Base-by-base conservation (phyloP, 1,140 invertebrate genomes). In the Reticulitermes speratus region DNA sequence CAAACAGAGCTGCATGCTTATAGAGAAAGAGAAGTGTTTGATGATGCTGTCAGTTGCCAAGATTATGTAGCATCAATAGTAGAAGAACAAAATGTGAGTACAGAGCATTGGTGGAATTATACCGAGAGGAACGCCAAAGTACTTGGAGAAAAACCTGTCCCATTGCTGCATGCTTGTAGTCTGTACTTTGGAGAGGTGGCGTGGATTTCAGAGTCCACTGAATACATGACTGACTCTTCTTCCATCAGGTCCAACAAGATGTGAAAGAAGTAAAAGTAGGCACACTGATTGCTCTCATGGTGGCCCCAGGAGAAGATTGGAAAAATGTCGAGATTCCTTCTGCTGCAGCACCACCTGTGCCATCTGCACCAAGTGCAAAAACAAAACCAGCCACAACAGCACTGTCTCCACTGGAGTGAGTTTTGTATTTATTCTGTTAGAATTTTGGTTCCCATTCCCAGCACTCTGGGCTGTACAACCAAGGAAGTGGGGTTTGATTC, bases 271-370 rank as follows among this genome's bases (percentile, higher is more conserved):
- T 98, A 0, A 93, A 95, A 45, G 95, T 99, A 82, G 97, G 97
- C 38, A 94, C 95, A 89, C 89, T 98, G 85, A 96, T 99, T 44
- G 98, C 97, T 88, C 94, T 99, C 81, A 96, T 98, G 90, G 97
- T 98, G 21, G 93, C 95, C 84, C 95, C 96, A 88, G 94, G 96
- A 88, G 94, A 93, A 55, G 96, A 97, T 90, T 94, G 94, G 94
- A 90, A 94, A 89, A 90, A 92, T 95, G 89, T 96, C 91, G 86
- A 95, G 94, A 82, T 97, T 95, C 89, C 96, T 94, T 38, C 83
- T 94, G 88, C 90, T n/a, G 65, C 90, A 38, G 82, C 90, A 21
- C 75, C 90, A 44, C 75, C 90, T 48, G 55, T 89, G 48, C 84
- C 89, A 55, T 69, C 91, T 86, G 87, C 92, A 82, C n/a, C 45